A percentile compares a stretch with the other conserved stretches of the same genome.
Conservation (phyloP, 2,888 invertebrate species). For the Steinernema scapterisci region DNA sequence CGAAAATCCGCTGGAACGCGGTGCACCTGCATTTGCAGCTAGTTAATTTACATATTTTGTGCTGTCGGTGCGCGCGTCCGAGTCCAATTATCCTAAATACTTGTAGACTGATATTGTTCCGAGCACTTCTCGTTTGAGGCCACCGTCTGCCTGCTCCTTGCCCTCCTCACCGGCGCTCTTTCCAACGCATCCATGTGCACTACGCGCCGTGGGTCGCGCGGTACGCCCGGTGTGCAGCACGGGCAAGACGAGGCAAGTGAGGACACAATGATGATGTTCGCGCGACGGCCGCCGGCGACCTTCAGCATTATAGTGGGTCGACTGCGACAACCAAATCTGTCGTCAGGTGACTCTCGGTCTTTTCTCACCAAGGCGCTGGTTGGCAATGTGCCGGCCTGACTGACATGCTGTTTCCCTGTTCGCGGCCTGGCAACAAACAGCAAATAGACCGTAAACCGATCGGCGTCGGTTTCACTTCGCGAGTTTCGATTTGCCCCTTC, state of each 20-base stretch:
- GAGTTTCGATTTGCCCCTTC: constrained; percentile 9
- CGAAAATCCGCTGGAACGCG: too few species aligned
- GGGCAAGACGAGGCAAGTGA: constrained; percentile 26
- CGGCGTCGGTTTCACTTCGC: not conserved
- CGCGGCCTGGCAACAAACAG: constrained; percentile 1
- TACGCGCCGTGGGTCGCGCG: constrained; percentile 15
- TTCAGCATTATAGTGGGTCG: constrained; percentile 30
- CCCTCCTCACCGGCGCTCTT: not conserved
- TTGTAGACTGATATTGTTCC: constrained; percentile 24
- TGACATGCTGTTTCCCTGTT: not conserved
- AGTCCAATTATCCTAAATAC: constrained; percentile 26
- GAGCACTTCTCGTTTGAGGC: constrained; percentile 2
- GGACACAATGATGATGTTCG: constrained; percentile 33
- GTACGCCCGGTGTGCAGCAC: constrained; percentile 12
- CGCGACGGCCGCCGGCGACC: constrained; percentile 32
- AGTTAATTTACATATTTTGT: not conserved
- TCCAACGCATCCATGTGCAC: constrained; percentile 18
- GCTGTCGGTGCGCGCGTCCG: not conserved
- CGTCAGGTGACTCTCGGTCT: constrained; percentile 30
- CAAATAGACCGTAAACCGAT: constrained; percentile 29
- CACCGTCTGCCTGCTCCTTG: constrained; percentile 5
- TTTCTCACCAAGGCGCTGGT: constrained; percentile 25
- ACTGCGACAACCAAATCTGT: constrained; percentile 30
- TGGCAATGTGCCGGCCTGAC: constrained; percentile 21
- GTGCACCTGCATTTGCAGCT: not conserved